A percentile compares a stretch with the other conserved stretches of the same genome.
These are phyloP conservation scores for Nomada lathburiana DNA, from an alignment of 2,888 invertebrate species.

Conservation along the genomic window DNA sequence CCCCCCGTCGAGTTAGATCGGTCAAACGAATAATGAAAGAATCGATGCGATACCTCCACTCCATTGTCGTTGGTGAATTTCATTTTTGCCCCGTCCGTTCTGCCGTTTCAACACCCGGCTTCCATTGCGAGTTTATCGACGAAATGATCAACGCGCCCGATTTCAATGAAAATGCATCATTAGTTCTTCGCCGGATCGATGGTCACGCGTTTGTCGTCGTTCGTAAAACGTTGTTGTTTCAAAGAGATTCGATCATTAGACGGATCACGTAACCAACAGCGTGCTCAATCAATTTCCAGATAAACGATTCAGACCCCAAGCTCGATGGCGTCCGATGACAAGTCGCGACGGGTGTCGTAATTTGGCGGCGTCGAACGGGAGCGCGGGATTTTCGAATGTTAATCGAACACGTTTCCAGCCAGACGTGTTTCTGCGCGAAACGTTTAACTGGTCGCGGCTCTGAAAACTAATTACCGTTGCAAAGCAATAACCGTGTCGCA, in stretches of 20 bases:
- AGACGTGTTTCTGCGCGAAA: constrained; percentile 14
- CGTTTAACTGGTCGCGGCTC: constrained; percentile 11
- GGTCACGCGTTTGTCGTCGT: neutral
- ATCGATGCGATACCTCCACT: constrained; percentile 63
- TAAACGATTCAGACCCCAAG: neutral
- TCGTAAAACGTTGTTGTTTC: constrained; percentile 8
- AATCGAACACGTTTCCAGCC: constrained; percentile 38
- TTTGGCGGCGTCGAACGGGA: constrained; percentile 32
- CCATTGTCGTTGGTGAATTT: constrained; percentile 23
- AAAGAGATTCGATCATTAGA: constrained; percentile 16
- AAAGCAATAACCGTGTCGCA: neutral
- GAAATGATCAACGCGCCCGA: constrained; percentile 23
- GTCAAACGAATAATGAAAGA: constrained; percentile 70
- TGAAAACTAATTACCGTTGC: constrained; percentile 34
- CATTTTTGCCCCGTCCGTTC: constrained; percentile 30
- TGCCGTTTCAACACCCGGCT: neutral
- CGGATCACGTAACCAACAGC: constrained; percentile 4
- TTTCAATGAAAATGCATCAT: neutral
- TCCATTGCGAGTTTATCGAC: neutral
- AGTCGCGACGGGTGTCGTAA: constrained; percentile 9
- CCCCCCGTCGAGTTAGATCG: constrained; percentile 68
- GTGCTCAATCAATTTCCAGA: constrained; percentile 23
- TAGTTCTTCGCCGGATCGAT: neutral
- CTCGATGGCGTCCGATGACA: constrained; percentile 3
- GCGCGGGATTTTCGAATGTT: constrained; percentile 52